Conservation (phyloP, 2,113 vertebrate genomes). For the Haemorhous mexicanus region DNA sequence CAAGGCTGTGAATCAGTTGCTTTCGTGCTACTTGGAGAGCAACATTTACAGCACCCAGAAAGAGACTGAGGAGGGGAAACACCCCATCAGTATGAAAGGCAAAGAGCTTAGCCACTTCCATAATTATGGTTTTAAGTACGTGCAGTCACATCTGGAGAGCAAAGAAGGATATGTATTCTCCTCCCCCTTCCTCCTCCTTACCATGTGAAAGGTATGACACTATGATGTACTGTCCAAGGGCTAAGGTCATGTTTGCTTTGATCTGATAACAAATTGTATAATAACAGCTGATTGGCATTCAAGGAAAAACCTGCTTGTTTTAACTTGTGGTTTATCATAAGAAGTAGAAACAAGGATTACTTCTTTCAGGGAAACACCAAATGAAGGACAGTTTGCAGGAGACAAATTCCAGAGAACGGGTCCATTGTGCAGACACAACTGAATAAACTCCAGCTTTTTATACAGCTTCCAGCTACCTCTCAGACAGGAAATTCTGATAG, state of each 20-base stretch:
- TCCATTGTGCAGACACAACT: not conserved
- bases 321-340: not conserved
- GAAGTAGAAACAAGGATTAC: constrained; percentile 6
- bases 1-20: not conserved
- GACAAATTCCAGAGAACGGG: not conserved
- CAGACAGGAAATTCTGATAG: not conserved
- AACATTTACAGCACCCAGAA: constrained; percentile 3
- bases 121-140: constrained; percentile 9
- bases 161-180: not conserved
- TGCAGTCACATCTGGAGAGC: constrained; percentile 14
- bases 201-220: not conserved
- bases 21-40: not conserved
- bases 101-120: not conserved
- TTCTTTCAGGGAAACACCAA: not conserved
- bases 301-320: not conserved
- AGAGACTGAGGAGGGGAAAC: not conserved
- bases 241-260: constrained; percentile 46
- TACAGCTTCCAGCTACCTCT: not conserved
- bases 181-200: not conserved
- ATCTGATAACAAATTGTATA: constrained; percentile 37
- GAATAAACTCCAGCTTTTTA: not conserved
- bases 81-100: not conserved
- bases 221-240: not conserved
- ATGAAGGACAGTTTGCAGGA: not conserved
- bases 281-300: not conserved